Conservation (phyloP, 2,797 vertebrate species). For the Hydrophis major region DNA sequence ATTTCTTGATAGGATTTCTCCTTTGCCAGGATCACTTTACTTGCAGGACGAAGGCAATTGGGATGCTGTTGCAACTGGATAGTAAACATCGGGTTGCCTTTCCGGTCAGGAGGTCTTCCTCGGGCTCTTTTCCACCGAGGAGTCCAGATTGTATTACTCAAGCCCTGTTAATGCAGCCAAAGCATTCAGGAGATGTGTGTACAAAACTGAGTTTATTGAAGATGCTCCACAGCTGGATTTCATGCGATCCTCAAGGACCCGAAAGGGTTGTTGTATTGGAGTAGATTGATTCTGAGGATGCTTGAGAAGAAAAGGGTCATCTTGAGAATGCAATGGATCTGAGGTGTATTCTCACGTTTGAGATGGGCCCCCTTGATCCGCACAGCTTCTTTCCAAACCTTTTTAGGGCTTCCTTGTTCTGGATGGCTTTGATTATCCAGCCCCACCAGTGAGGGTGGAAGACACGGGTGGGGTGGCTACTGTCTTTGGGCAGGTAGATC, state of each 20-base stretch:
- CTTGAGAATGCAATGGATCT: neutral
- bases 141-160: neutral
- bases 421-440: neutral
- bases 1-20: neutral
- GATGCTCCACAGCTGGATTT: neutral
- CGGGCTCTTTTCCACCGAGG: neutral
- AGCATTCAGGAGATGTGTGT: slow-evolving; percentile 26
- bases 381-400: neutral
- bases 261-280: slow-evolving; percentile 28
- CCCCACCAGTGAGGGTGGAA: neutral
- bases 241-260: neutral
- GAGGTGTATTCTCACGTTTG: neutral
- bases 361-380: neutral
- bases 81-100: neutral
- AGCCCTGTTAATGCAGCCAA: neutral
- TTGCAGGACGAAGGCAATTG: neutral
- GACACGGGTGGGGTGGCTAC: neutral
- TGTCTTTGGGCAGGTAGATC: neutral
- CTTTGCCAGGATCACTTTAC: neutral
- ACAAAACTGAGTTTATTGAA: neutral
- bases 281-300: neutral
- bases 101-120: neutral
- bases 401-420: neutral
- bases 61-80: neutral
- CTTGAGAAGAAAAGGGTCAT: neutral